phyloP scores from a whole-genome alignment of 2,888 invertebrate species.

The Meandrusa payeni region DNA sequence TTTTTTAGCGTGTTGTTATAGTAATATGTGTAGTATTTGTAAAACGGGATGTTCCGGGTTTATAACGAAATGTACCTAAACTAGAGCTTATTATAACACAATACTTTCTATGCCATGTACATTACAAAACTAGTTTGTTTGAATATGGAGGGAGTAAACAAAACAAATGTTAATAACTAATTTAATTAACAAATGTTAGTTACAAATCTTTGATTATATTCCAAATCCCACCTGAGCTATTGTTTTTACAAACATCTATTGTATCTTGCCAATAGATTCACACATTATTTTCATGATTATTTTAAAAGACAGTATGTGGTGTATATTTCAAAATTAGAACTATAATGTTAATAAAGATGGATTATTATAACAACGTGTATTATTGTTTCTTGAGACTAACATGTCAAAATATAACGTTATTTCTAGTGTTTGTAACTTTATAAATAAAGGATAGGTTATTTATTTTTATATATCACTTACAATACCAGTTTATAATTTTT shows the following conservation, averaged over 20 bases:
- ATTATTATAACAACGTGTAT: slow-evolving; percentile 16
- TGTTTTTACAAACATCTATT: slow-evolving; percentile 37
- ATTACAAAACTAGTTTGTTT: slow-evolving; percentile 17
- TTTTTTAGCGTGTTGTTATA: slow-evolving; percentile 15
- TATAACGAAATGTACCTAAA: slow-evolving; percentile 9
- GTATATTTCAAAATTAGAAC: slow-evolving; percentile 25
- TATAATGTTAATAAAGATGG: slow-evolving; percentile 22
- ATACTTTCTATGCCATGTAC: slow-evolving; percentile 15
- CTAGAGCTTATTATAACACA: slow-evolving; percentile 18
- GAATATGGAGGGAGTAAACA: slow-evolving; percentile 2
- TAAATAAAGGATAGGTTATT: too few species aligned
- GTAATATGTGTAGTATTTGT: slow-evolving; percentile 9
- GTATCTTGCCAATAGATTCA: slow-evolving; percentile 51
- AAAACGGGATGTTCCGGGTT: slow-evolving; percentile 10
- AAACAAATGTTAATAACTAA: slow-evolving; percentile 11
- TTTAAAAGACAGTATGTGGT: slow-evolving; percentile 23
- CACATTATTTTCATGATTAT: slow-evolving; percentile 17
- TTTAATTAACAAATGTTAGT: too few species aligned
- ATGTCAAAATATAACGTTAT: too few species aligned
- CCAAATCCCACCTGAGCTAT: slow-evolving; percentile 49
- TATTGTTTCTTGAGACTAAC: too few species aligned
- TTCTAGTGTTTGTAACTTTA: too few species aligned
- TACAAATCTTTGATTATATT: too few species aligned
- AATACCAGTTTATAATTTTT: too few species aligned
- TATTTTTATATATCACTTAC: too few species aligned